These are phyloP conservation scores for Siniperca obscura DNA, from an alignment of 2,797 vertebrate species.

Conservation along the genomic window DNA sequence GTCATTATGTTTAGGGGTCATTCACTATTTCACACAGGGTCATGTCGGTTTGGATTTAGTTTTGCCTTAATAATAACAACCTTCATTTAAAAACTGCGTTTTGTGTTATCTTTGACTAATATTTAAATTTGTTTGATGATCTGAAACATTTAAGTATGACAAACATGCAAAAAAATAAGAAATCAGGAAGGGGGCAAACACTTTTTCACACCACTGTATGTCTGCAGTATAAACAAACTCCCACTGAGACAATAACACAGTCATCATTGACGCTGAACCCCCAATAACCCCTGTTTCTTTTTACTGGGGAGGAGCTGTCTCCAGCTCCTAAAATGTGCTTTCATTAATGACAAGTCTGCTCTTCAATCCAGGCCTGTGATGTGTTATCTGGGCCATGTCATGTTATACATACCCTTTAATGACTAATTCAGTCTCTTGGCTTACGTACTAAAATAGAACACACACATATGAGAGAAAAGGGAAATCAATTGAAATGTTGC, in stretches of 20 bases:
- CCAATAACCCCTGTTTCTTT: slow-evolving; percentile 63
- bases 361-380: slow-evolving; percentile 76
- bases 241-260: slow-evolving; percentile 44
- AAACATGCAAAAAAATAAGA: no score
- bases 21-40: no score
- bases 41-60: no score
- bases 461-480: slow-evolving; percentile 61
- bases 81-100: no score
- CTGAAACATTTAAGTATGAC: no score
- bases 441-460: slow-evolving; percentile 79
- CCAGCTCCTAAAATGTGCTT: slow-evolving; percentile 68
- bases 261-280: slow-evolving; percentile 68
- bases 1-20: no score
- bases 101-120: no score
- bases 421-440: slow-evolving; percentile 81
- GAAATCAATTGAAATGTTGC: slow-evolving; percentile 84
- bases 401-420: slow-evolving; percentile 80
- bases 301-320: slow-evolving; percentile 58
- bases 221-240: slow-evolving; percentile 59
- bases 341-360: slow-evolving; percentile 79
- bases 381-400: slow-evolving; percentile 83
- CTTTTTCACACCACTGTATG: neutral
- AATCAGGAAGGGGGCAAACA: no score
- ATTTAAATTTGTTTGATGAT: no score
- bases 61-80: no score